Base-by-base conservation (phyloP, 1,140 invertebrate genomes). In the Philaenus spumarius region DNA sequence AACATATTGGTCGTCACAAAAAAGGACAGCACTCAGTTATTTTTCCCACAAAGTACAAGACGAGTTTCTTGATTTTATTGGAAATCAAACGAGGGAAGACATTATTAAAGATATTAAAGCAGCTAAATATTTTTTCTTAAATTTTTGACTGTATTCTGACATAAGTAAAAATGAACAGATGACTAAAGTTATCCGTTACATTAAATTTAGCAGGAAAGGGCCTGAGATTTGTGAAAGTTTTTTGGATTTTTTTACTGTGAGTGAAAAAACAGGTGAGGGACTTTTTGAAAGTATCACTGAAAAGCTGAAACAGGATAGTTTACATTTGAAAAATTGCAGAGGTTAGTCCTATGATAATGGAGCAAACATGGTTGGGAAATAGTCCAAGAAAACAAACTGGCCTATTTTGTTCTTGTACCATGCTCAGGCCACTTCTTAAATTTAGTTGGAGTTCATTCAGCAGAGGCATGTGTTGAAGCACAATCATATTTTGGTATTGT, bases 261-360 rank as follows among this genome's bases (percentile, higher is more conserved):
- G 20, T 52, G 56, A 47, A 30, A 61, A 65, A 57, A 59, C 62
- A 26, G 63, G 37, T 15, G 52, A 61, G 23, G 48, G 19, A 24
- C 34, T 63, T 35, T 30, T 42, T 12, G 34, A 65, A 37, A 50
- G 42, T n/a, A 65, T 65, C 46, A 1, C 56, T 42, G 42, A 46
- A 30, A 59, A 62, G 35, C 34, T 65, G 14, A 37, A 59, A 45
- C 46, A 56, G 20, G 55, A 60, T 39, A 43, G 53, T 4, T 56
- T 53, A 46, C 22, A 64, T 60, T 37, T 60, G 15, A 57, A 60
- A 56, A 57, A 68, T 37, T 63, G 64, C 48, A 59, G 67, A 40
- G 67, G 65, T 9, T 66, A 71, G 51, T 58, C 62, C 12, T 70
- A 68, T 53, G 66, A 68, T 43, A 71, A 70, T 61, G 67, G 55